Evolutionary conservation across 2,797 vertebrate species (phyloP), one percentile per base, ranked within the genome.

Genomic region (Gadopsis marmoratus): DNA sequence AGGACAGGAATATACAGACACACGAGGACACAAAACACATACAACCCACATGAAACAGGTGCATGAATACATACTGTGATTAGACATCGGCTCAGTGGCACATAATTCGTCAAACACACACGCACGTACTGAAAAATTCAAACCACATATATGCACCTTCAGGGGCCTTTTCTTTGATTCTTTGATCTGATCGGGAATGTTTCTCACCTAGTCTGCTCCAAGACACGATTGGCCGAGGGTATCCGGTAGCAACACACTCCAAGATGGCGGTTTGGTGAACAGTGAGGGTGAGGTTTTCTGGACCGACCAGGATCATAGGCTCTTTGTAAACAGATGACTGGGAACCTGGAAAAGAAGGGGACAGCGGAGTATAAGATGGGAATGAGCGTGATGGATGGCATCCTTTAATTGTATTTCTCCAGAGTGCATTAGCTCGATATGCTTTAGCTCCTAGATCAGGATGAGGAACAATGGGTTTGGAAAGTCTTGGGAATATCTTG

Each of bases 251-350:
- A 60, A 99, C 96, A 72, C 98, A 99, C 89, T 99, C 98, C 90
- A 99, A 95, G 89, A 99, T 97, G 0, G 98, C 98, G 0, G 98
- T 99, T 94, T 99, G 98, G 93, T 99, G 98, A 91, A 99, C 97
- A 0, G 98, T 99, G 86, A 99, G 97, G 3, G 98, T 99, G 74
- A 99, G 96, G 94, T 99, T 99, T 94, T 99, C 98, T 0, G 98
- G 98, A 39, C 98, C 98, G 4, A 99, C 97, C 0, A 99, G 95
- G 74, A 99, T 99, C 91, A 94, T 94, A 5, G 98, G 98, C 88
- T 99, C 98, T 95, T 99, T 98, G 95, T 99, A 99, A 93, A 96
- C 96, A 2, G 95, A 96, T 6, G 97, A 97, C 91, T 96, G 96
- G 4, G 97, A 97, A 83, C 96, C 98, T 99, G 94, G 39, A 83